A percentile compares a stretch with the other conserved stretches of the same genome.
These are phyloP conservation scores for Hippolais icterina DNA, from an alignment of 2,113 vertebrate species.

Conservation along the genomic window DNA sequence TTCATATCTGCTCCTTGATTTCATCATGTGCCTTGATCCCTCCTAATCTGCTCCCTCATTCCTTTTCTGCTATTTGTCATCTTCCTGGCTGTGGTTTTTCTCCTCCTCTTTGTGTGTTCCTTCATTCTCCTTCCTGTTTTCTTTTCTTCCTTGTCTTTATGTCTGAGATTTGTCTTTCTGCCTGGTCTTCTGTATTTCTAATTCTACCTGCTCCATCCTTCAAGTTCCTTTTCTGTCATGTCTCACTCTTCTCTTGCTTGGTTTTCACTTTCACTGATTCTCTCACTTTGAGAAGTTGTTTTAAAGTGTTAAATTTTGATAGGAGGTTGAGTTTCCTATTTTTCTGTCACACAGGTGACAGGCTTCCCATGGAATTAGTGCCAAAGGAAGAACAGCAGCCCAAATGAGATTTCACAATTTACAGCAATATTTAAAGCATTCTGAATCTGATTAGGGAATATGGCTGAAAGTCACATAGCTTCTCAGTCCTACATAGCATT, in stretches of 20 bases:
- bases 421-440: slow-evolving; percentile 26
- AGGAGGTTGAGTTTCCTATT: slow-evolving; percentile 31
- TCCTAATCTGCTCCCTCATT: background rate
- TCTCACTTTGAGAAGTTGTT: background rate
- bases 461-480: slow-evolving; percentile 11
- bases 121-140: background rate
- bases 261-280: background rate
- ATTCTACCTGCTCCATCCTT: background rate
- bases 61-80: background rate
- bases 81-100: background rate
- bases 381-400: slow-evolving; percentile 46
- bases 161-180: background rate
- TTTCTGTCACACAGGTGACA: background rate
- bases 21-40: background rate
- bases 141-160: background rate
- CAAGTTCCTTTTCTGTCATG: background rate
- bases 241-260: background rate
- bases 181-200: background rate
- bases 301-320: slow-evolving; percentile 16
- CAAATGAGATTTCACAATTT: slow-evolving; percentile 31
- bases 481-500: background rate
- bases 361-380: slow-evolving; percentile 22
- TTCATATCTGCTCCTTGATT: background rate
- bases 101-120: background rate
- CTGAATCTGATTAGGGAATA: slow-evolving; percentile 1